phyloP scores from a whole-genome alignment of 1,140 invertebrate genomes.

The Orussus abietinus region DNA sequence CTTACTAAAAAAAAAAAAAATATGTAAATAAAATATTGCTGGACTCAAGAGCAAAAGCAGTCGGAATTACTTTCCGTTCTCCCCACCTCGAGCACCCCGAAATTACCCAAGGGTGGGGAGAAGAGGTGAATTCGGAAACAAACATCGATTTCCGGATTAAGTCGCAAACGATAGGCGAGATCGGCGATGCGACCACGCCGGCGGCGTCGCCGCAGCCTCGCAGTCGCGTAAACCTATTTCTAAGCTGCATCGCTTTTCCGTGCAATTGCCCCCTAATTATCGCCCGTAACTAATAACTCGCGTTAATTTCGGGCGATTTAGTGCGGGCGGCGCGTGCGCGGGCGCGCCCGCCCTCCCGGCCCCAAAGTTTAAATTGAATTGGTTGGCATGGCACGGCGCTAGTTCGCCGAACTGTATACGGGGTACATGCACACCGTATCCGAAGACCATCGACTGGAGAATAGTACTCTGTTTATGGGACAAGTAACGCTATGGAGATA shows the following conservation, averaged over 20 bases:
- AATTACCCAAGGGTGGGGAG: no score
- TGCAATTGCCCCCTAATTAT: constrained; percentile 53
- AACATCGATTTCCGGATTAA: neutral
- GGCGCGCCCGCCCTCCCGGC: constrained; percentile 1
- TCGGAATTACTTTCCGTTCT: no score
- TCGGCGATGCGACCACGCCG: neutral
- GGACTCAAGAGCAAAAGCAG: no score
- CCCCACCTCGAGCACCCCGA: no score
- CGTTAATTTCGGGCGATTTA: constrained; percentile 53
- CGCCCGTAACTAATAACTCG: constrained; percentile 53
- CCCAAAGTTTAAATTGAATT: constrained; percentile 55
- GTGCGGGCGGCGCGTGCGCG: constrained; percentile 38
- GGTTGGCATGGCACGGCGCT: constrained; percentile 43
- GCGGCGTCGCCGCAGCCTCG: neutral
- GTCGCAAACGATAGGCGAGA: no score
- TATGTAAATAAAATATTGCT: no score
- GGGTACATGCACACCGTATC: constrained; percentile 44
- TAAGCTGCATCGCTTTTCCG: constrained; percentile 42
- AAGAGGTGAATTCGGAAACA: no score
- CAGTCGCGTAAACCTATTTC: constrained; percentile 17
- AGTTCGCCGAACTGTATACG: constrained; percentile 48
- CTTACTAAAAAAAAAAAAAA: no score
- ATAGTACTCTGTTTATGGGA: constrained; percentile 45
- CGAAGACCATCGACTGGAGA: constrained; percentile 51
- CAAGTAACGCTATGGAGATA: constrained; percentile 46